These are phyloP conservation scores for Tineola bisselliella DNA, from an alignment of 2,888 invertebrate species.

Conservation along the genomic window DNA sequence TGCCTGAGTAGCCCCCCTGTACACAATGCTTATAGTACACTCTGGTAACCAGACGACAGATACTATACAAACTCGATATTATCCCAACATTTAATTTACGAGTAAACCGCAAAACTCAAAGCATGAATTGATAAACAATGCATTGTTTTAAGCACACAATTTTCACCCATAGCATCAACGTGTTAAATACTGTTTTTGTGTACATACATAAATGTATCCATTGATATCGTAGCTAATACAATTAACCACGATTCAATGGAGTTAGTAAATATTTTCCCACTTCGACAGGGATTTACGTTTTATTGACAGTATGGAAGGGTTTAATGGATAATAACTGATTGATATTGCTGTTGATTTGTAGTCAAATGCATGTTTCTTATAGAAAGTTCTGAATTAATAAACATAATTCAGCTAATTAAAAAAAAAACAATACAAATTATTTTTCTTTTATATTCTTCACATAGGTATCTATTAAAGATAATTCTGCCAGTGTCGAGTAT, in stretches of 20 bases:
- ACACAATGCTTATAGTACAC: too few relatives aligned
- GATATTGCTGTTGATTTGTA: neutral
- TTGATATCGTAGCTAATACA: neutral
- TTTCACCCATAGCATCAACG: neutral
- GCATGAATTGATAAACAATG: neutral
- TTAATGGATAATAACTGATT: neutral
- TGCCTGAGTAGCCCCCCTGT: too few relatives aligned
- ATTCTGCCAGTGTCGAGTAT: too few relatives aligned
- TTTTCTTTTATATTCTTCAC: too few relatives aligned
- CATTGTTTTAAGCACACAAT: neutral
- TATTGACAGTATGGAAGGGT: neutral
- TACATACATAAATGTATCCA: neutral
- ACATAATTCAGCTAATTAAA: too few relatives aligned
- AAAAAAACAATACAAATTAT: too few relatives aligned
- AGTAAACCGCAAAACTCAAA: neutral
- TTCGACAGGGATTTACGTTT: neutral
- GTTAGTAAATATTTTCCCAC: neutral
- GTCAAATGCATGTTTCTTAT: too few relatives aligned
- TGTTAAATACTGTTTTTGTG: neutral
- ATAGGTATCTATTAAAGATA: too few relatives aligned
- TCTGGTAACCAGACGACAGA: too few relatives aligned
- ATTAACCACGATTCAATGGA: neutral
- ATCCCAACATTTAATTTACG: neutral
- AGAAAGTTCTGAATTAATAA: too few relatives aligned
- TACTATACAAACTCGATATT: too few relatives aligned